Conservation (phyloP, 2,113 vertebrate genomes). For the Carettochelys insculpta region DNA sequence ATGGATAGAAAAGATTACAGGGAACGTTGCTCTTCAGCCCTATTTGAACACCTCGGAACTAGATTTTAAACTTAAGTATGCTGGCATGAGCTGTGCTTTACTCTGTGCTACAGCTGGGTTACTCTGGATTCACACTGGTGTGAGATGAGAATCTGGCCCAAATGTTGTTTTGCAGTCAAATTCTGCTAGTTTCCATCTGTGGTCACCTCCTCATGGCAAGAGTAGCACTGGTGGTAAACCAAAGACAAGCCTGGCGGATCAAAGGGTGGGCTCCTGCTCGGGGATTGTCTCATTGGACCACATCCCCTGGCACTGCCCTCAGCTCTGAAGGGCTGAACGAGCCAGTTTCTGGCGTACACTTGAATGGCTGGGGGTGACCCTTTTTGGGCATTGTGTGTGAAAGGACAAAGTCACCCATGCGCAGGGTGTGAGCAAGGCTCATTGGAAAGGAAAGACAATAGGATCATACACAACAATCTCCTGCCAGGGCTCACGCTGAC, state of each 20-base stretch:
- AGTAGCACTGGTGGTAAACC: not conserved
- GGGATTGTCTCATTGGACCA: not conserved
- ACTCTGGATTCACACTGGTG: not conserved
- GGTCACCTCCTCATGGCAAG: not conserved
- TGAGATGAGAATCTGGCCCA: not conserved
- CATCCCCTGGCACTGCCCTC: not conserved
- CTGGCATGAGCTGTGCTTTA: accelerated
- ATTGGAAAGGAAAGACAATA: not conserved
- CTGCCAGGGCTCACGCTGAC: not conserved
- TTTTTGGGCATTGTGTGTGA: not conserved
- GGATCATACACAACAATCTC: not conserved
- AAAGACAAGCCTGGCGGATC: not conserved
- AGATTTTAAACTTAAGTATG: accelerated
- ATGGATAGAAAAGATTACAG: too few species aligned
- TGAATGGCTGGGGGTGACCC: not conserved
- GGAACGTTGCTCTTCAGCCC: too few species aligned
- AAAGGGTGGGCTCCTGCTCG: not conserved
- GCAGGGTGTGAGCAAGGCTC: not conserved
- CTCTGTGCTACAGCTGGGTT: accelerated
- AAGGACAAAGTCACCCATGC: conserved; percentile 14
- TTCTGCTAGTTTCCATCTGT: not conserved
- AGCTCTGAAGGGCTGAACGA: not conserved
- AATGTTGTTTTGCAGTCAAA: not conserved
- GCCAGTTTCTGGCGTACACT: not conserved
- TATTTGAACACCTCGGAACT: not conserved